phyloP scores from a whole-genome alignment of 2,113 vertebrate genomes.

The Zingel zingel region DNA sequence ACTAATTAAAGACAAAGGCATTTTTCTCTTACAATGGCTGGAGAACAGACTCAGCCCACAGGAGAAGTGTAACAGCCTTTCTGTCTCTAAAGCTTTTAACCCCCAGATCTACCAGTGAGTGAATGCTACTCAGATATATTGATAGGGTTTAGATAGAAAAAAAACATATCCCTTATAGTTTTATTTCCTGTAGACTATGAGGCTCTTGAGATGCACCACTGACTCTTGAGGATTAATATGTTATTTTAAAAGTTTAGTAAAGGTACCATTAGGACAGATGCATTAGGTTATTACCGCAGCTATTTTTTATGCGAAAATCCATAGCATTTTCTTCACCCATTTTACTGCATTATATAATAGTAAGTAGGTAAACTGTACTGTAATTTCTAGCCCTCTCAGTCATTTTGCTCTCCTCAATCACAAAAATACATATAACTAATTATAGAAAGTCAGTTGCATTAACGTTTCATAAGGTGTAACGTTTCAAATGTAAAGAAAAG shows the following conservation, averaged over 20 bases:
- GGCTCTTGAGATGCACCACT: not conserved
- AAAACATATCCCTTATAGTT: conserved; percentile 22
- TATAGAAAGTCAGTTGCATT: not conserved
- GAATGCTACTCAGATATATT: conserved; percentile 39
- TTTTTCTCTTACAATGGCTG: conserved; percentile 57
- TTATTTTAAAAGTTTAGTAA: conserved; percentile 15
- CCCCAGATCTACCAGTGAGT: conserved; percentile 40
- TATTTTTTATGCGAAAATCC: not conserved
- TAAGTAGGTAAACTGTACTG: not conserved
- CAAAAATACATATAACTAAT: not conserved
- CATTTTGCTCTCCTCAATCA: not conserved
- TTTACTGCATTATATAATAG: not conserved
- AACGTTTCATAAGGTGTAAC: not conserved
- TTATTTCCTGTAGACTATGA: conserved; percentile 27
- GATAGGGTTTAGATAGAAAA: conserved; percentile 53
- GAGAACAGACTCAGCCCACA: conserved; percentile 50
- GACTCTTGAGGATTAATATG: conserved; percentile 16
- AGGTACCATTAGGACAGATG: not conserved
- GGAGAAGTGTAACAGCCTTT: conserved; percentile 54
- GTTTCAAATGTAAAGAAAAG: not conserved
- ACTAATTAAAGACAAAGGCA: conserved; percentile 75
- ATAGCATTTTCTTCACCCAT: not conserved
- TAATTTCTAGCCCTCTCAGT: not conserved
- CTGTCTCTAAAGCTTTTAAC: conserved; percentile 76
- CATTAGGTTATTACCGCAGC: not conserved